These are phyloP conservation scores for Macaca nemestrina DNA, from an alignment of 2,113 vertebrate genomes.

Conservation along the genomic window DNA sequence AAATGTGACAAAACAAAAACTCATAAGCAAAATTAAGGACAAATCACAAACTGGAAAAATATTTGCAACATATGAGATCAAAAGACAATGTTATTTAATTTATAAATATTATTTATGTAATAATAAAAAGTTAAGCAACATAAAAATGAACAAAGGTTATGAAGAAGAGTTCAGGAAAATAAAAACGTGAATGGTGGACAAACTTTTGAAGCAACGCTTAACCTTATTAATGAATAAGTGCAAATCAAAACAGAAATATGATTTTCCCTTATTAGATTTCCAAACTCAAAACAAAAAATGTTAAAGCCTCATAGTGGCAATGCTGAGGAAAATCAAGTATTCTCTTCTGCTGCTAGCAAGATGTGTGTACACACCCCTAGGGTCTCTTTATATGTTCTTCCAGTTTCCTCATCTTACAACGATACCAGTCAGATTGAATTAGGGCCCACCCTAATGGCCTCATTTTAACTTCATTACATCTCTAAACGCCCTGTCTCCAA, in stretches of 20 bases:
- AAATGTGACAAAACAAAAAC: slow-evolving; percentile 34
- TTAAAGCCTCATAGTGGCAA: not conserved
- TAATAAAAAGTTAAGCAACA: slow-evolving; percentile 54
- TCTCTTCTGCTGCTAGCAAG: not conserved
- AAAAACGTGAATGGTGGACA: slow-evolving; percentile 7
- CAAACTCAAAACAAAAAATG: not conserved
- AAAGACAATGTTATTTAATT: slow-evolving; percentile 23
- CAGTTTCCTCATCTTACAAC: not conserved
- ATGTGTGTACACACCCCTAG: not conserved
- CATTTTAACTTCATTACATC: not conserved
- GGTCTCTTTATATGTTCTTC: not conserved
- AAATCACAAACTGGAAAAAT: slow-evolving; percentile 38
- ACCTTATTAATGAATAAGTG: not conserved
- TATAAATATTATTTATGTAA: slow-evolving; percentile 39
- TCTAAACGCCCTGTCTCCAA: not conserved
- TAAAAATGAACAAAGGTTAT: slow-evolving; percentile 33
- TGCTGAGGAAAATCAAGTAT: not conserved
- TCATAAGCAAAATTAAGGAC: not conserved
- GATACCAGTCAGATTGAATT: not conserved
- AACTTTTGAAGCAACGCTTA: not conserved
- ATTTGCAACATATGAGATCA: slow-evolving; percentile 14
- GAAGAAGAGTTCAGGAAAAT: not conserved
- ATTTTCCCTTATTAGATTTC: not conserved
- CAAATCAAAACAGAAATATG: not conserved
- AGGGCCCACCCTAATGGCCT: not conserved